Evolutionary conservation across 2,888 invertebrate genomes (phyloP).

Genomic region (Loripinus fragilis): DNA sequence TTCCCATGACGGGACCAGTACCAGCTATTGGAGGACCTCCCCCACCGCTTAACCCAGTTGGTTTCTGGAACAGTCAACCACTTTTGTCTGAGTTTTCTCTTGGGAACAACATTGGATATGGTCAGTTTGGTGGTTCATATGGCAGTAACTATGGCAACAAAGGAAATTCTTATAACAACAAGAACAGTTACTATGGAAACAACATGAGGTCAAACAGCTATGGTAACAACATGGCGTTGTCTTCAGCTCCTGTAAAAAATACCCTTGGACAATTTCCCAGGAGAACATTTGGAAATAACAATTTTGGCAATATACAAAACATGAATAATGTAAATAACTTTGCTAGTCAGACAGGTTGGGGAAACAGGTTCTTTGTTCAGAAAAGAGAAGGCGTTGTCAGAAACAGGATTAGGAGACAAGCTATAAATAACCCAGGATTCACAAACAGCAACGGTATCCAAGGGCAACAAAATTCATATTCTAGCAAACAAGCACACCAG

Average conservation of each 20-base stretch:
- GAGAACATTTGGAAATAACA: not conserved
- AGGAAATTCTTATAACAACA: not conserved
- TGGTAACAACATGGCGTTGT: not conserved
- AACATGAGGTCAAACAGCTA: not conserved
- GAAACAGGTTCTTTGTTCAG: not conserved
- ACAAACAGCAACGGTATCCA: conserved; percentile 26
- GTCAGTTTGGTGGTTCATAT: conserved; percentile 32
- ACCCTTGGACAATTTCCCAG: not conserved
- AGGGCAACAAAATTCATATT: conserved; percentile 1
- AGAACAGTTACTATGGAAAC: conserved; percentile 11
- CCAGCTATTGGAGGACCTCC: not conserved
- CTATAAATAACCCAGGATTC: conserved; percentile 9
- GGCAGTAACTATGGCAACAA: not conserved
- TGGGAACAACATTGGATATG: conserved; percentile 40
- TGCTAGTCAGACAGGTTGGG: not conserved
- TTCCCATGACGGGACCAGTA: not conserved
- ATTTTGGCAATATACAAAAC: not conserved
- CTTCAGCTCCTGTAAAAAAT: not conserved
- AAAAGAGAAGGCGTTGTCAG: not conserved
- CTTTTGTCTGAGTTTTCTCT: conserved; percentile 32
- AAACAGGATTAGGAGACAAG: conserved; percentile 13
- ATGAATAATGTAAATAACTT: not conserved
- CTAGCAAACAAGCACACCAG: not conserved
- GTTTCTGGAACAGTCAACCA: conserved; percentile 7
- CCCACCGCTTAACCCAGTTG: not conserved